These are phyloP conservation scores for Tetragonula clypearis DNA, from an alignment of 1,140 invertebrate species.

Conservation along the genomic window DNA sequence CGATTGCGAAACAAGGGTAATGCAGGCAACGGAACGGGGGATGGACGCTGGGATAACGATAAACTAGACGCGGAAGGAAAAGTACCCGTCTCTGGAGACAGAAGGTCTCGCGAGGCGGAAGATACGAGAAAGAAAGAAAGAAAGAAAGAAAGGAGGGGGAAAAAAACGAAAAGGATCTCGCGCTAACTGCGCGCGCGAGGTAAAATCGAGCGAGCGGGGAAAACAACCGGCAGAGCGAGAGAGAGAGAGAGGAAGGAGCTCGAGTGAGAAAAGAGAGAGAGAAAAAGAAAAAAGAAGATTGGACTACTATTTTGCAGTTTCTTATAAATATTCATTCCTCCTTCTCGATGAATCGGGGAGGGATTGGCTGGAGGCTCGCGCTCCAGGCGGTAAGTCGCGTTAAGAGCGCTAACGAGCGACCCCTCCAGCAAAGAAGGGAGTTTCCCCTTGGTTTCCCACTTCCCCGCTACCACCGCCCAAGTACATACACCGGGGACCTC, in stretches of 20 bases:
- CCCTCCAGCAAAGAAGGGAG: constrained; percentile 63
- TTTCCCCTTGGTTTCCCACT: constrained; percentile 55
- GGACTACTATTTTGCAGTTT: constrained; percentile 79
- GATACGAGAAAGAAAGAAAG: constrained; percentile 3
- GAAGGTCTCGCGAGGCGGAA: not conserved
- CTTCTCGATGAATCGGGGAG: constrained; percentile 77
- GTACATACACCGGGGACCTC: constrained; percentile 4
- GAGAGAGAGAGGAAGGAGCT: no score
- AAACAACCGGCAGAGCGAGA: no score
- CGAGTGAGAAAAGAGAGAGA: not conserved
- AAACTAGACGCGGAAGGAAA: not conserved
- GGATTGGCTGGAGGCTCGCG: constrained; percentile 72
- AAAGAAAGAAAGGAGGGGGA: not conserved
- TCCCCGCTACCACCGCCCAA: constrained; percentile 24
- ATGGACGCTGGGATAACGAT: not conserved
- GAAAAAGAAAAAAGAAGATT: constrained; percentile 4
- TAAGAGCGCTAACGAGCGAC: constrained; percentile 81
- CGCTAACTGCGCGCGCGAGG: no score
- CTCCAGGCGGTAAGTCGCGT: constrained; percentile 80
- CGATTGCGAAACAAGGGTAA: not conserved
- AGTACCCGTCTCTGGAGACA: not conserved
- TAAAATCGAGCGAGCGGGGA: no score
- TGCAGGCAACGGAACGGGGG: not conserved
- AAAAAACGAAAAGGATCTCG: no score
- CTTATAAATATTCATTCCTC: constrained; percentile 82